A percentile compares a stretch with the other conserved stretches of the same genome.
phyloP scores from a whole-genome alignment of 2,113 vertebrate species.

The Urocitellus parryii region DNA sequence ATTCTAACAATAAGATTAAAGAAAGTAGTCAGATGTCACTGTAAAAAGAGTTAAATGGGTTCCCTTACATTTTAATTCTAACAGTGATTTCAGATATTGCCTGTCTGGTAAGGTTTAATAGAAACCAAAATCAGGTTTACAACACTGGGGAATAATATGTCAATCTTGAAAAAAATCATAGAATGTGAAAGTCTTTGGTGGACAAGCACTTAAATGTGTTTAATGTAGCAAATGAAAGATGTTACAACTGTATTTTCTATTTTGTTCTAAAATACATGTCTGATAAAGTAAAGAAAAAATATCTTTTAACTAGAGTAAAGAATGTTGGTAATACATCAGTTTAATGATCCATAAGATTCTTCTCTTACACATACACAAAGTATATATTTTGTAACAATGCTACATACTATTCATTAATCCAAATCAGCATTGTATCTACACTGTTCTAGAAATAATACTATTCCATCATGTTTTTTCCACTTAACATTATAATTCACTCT shows the following conservation, averaged over 20 bases:
- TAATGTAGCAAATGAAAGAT: conserved; percentile 84
- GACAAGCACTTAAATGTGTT: conserved; percentile 82
- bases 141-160: conserved; percentile 82
- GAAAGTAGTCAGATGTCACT: conserved; percentile 81
- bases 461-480: background rate
- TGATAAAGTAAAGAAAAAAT: conserved; percentile 75
- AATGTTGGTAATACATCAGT: conserved; percentile 79
- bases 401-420: background rate
- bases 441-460: background rate
- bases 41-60: conserved; percentile 82
- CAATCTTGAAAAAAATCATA: conserved; percentile 74
- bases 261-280: conserved; percentile 72
- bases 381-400: conserved; percentile 47
- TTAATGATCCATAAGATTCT: conserved; percentile 74
- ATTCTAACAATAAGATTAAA: conserved; percentile 82
- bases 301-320: conserved; percentile 76
- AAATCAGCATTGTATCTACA: background rate
- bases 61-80: conserved; percentile 84
- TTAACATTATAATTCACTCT: conserved; percentile 36
- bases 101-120: conserved; percentile 80
- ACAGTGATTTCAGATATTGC: conserved; percentile 83
- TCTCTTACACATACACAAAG: conserved; percentile 64
- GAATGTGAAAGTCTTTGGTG: conserved; percentile 68
- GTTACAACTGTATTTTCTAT: conserved; percentile 81
- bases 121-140: conserved; percentile 78